Evolutionary conservation across 1,140 invertebrate species (phyloP), one percentile per base, ranked within the genome.

Genomic region (Aleiodes sp.): DNA sequence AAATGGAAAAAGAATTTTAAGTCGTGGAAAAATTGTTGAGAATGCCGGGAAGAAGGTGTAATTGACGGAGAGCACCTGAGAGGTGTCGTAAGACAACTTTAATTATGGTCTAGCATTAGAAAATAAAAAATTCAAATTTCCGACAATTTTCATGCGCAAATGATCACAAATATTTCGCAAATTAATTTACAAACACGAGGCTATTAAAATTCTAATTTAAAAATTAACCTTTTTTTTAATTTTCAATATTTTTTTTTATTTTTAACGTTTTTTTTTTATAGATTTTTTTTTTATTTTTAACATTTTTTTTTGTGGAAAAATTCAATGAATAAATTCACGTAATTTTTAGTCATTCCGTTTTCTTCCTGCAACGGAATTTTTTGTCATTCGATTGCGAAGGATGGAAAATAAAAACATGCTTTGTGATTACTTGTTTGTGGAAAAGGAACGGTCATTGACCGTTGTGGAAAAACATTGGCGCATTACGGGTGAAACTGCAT

Each of bases 401-500:
- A 43, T 24, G 46, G 56, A 33, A 29, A 43, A 62, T 41, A 21
- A 37, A 37, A 52, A n/a, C 9, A 29, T 9, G 14, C n/a, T n/a
- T 52, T 19, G 46, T 52, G 46, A 52, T 52, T 52, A 52, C 21
- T 16, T 24, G 26, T 24, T 52, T 9, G 19, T 12, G 46, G 12
- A 9, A 60, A 64, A 70, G 28, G 41, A 71, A 70, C 71, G 75
- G 74, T 78, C 75, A 70, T 72, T 74, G 74, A 72, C 72, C 46
- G 73, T 68, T 41, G 21, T 33, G 73, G 73, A 78, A 78, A 78
- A 78, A 75, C 71, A 70, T 66, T 66, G 70, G 56, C 65, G 69
- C 62, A 70, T 59, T 70, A 61, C 75, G 67, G 73, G 78, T 78
- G 74, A 78, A 78, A 78, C 76, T 75, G 78, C 78, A 79, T 79